Evolutionary conservation across 2,113 vertebrate genomes (phyloP), one percentile per base, ranked within the genome.

Genomic region (Astatotilapia flaviijosephi): DNA sequence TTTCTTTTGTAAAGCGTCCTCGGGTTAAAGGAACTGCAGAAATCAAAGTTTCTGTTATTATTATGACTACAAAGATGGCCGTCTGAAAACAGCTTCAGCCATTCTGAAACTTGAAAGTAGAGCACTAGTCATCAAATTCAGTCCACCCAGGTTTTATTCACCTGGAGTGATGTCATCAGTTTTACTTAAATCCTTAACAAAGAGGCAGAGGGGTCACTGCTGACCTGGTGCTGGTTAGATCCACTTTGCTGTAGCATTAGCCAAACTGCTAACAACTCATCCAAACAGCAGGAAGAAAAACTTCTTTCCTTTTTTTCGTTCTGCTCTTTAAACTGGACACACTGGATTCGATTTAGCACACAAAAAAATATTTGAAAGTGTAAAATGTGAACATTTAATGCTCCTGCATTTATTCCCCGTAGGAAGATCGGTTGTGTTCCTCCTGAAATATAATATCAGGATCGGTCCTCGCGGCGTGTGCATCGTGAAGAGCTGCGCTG

Each of bases 81-180:
- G 31, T 7, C 58, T 62, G 56, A 58, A 58, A 28, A 28, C 13
- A 4, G 14, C 55, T 31, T 58, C 55, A 15, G 55, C 26, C 55
- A 31, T 31, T 56, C 55, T 15, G 56, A 62, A 62, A 62, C 31
- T 12, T 62, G 15, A n/a, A n/a, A 35, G 58, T 12, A 35, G 6
- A 62, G 0, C 17, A 23, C 53, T 4, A 1, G 17, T 62, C 28
- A 62, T 62, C 28, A 35, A 11, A 19, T 62, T 62, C 51, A 54
- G n/a, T 1, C 4, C 58, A 62, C 28, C 28, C 28, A n/a, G 4
- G 0, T 11, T 62, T 62, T 35, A 35, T 62, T 62, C 0, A 62
- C n/a, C 31, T 35, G 58, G 58, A n/a, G 31, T 65, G 31, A 35
- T 2, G 60, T 35, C 31, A 35, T 35, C 60, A 65, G 33, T 21